A percentile compares a stretch with the other conserved stretches of the same genome.
phyloP scores from a whole-genome alignment of 2,797 vertebrate genomes.

The Phrynocephalus forsythii region DNA sequence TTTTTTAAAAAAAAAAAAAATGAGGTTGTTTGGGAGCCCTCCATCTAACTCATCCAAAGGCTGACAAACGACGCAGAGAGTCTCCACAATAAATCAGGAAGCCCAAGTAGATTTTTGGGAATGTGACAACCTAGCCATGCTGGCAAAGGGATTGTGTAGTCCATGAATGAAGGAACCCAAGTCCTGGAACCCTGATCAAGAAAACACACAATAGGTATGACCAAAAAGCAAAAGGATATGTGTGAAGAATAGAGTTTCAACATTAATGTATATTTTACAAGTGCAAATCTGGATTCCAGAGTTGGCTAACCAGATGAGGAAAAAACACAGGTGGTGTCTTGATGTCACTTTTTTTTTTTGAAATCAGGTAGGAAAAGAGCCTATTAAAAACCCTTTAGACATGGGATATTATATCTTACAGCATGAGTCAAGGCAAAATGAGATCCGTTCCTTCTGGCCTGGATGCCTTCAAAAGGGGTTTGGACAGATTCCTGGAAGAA shows the following conservation, averaged over 20 bases:
- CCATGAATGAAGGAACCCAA: not conserved
- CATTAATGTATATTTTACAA: no score
- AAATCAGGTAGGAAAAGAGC: not conserved
- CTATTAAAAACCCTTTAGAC: not conserved
- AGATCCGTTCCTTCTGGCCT: not conserved
- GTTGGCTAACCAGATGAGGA: not conserved
- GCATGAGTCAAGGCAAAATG: not conserved
- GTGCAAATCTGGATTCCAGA: no score
- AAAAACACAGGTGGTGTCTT: not conserved
- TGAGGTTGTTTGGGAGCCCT: not conserved
- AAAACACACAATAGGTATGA: not conserved
- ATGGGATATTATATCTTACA: not conserved
- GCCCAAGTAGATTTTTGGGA: not conserved
- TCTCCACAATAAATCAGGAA: not conserved
- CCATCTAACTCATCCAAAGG: not conserved
- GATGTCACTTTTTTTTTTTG: not conserved
- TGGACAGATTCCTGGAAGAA: no score
- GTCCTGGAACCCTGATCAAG: no score
- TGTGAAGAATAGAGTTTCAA: not conserved
- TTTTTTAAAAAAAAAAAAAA: not conserved
- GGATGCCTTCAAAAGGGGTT: no score
- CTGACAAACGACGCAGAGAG: not conserved
- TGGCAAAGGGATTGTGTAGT: no score
- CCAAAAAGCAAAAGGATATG: no score
- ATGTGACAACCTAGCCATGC: no score